Evolutionary conservation across 2,888 invertebrate species (phyloP), one percentile per base, ranked within the genome.

Genomic region (Calliscelio sp.): DNA sequence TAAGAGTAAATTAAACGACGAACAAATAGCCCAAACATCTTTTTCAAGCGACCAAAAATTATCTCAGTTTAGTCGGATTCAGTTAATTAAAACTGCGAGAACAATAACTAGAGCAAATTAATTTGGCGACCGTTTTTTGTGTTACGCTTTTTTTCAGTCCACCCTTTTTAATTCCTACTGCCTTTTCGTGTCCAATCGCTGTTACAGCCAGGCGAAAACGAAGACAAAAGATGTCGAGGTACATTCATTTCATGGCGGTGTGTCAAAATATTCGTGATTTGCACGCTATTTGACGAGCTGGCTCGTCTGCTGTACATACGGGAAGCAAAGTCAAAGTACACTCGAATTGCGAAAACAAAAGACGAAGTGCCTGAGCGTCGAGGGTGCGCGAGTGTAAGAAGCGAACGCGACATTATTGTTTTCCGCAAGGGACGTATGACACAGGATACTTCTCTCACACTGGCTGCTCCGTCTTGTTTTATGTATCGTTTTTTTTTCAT

Each of bases 311-410:
- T 28, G 46, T 46, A 74, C 46, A 25, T 68, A 38, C 25, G 66
- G 51, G 49, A 51, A 61, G 81, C 71, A 57, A 78, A 81, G 57
- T 74, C 73, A 79, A 81, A 86, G 84, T 66, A 63, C 63, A 77
- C 85, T 82, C 84, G 66, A 87, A 86, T 82, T 74, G 66, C 61
- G 80, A 86, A 82, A 68, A 83, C 81, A 82, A 86, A 83, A 77
- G 84, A 83, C 59, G 73, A 73, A 70, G 74, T 74, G 68, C 66
- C 66, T 18, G 18, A 68, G 73, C 25, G 66, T 46, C 59, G 81
- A 85, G 78, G 84, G 81, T 78, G 73, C 16, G 46, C 28, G 46
- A 78, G 73, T 51, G 49, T 68, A 71, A 74, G 61, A 70, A 70
- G 81, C 75, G 66, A 73, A 73, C 73, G 80, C 85, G 82, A 83